A percentile compares a stretch with the other conserved stretches of the same genome.
Evolutionary conservation across 2,888 invertebrate genomes (phyloP).

Genomic region (Folsomia manolachei): DNA sequence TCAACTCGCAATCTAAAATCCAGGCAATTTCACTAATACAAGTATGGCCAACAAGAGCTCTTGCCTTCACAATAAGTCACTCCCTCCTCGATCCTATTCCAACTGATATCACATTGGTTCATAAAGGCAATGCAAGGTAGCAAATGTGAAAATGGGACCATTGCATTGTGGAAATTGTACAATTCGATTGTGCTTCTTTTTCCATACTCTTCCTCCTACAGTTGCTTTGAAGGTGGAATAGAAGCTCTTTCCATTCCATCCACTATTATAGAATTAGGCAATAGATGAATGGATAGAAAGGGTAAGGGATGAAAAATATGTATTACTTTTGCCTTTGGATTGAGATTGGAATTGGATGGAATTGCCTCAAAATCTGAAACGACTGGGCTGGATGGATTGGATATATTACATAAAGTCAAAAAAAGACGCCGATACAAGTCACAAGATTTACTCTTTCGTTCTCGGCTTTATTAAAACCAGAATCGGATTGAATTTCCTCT

Average conservation of each 20-base stretch:
- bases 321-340: slow-evolving; percentile 11
- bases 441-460: neutral
- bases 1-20: neutral
- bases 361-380: slow-evolving; percentile 11
- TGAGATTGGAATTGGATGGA: slow-evolving; percentile 15
- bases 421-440: too few relatives aligned
- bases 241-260: neutral
- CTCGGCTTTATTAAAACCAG: slow-evolving; percentile 17
- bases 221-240: neutral
- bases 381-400: neutral
- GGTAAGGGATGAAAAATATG: slow-evolving; percentile 10
- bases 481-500: slow-evolving; percentile 5
- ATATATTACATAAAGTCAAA: slow-evolving; percentile 3
- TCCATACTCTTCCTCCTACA: neutral
- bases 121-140: too few relatives aligned
- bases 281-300: neutral
- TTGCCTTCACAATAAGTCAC: neutral
- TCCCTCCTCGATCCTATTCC: neutral
- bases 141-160: neutral
- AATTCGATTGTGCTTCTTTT: neutral
- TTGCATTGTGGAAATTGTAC: neutral
- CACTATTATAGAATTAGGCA: neutral
- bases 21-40: neutral
- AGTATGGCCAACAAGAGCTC: neutral
- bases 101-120: neutral